Base-by-base conservation (phyloP, 2,888 invertebrate genomes). In the Tenthredo amoena region DNA sequence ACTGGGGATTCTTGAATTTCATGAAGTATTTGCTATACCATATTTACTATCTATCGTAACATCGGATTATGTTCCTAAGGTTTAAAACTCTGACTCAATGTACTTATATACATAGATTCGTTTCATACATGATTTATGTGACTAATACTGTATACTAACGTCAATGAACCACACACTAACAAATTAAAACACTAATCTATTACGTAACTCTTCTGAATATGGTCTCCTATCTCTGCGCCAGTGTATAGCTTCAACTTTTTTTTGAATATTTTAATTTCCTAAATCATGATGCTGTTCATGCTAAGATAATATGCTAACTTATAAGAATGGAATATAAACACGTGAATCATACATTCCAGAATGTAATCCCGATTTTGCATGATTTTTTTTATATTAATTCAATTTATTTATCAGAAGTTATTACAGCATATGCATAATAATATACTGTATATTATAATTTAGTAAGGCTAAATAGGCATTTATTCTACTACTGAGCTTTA, bases 41-140 rank as follows among this genome's bases (percentile, higher is more conserved):
- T 81, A 74, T 84, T 81, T 68, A 83, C 7, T 68, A 68, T 68
- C 31, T 68, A 68, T 34, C 26, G 34, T 68, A 84, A 76, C 86
- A 84, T 85, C 84, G 21, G 71, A 43, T 47, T 81, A n/a, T 9
- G 6, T 62, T 15, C 9, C 10, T 47, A 18, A 68, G 7, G n/a
- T 62, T 43, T 65, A 9, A 62, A 34, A 65, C 77, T 40, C 37
- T 62, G 40, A 81, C 81, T 55, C 76, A 76, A 76, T 47, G 47
- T 47, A 58, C 37, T 4, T 47, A 47, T 47, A 47, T 77, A 74
- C 77, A 40, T 62, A 62, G 26, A 81, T 62, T 62, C 21, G 40
- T 81, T 50, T 81, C 18, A 37, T 40, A 58, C 62, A 40, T 81
- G 40, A 62, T 62, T 62, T 40, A 40, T 40, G 81, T 62, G 4